Evolutionary conservation across 2,888 invertebrate genomes (phyloP), one percentile per base, ranked within the genome.

Genomic region (Oscheius sp.): DNA sequence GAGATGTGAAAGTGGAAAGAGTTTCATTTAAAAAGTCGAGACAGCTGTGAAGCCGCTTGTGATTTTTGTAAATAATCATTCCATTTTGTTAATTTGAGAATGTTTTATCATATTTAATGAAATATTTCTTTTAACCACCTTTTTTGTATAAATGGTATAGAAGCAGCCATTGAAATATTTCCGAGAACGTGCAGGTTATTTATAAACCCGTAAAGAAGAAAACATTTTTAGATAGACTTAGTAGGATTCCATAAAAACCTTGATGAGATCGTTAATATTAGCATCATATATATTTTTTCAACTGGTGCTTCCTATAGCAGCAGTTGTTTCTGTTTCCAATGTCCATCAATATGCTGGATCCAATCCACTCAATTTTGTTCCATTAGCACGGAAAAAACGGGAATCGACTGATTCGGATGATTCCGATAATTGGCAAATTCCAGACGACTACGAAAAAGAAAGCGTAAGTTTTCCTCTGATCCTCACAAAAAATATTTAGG

Each of bases 1-100:
- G 97, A 86, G 97, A 99, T 89, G 98, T 99, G n/a, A 98, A 98
- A 91, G 98, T 99, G 16, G 85, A 85, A 59, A 73, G 85, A 18
- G 75, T 83, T 18, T 68, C 76, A 46, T 85, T 77, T 74, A 85
- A 85, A 49, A 85, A 85, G 74, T 53, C 69, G 23, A 73, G 45
- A 56, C 18, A 16, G 29, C 25, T 23, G 23, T 23, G 5, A 23
- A 49, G 16, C 18, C 13, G 3, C 13, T 49, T 49, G 13, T n/a
- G 16, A 18, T 49, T 49, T 16, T 49, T 49, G 18, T 49, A n/a
- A 49, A 18, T 18, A 49, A 49, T n/a, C 49, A 5, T n/a, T 49
- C 16, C 18, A 16, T n/a, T 49, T 49, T 49, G 13, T 13, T 49
- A 49, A n/a, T 7, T 13, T 49, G 18, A 49, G 35, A 35, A 35